These are phyloP conservation scores for Apolygus lucorum DNA, from an alignment of 1,140 invertebrate species.

Conservation along the genomic window DNA sequence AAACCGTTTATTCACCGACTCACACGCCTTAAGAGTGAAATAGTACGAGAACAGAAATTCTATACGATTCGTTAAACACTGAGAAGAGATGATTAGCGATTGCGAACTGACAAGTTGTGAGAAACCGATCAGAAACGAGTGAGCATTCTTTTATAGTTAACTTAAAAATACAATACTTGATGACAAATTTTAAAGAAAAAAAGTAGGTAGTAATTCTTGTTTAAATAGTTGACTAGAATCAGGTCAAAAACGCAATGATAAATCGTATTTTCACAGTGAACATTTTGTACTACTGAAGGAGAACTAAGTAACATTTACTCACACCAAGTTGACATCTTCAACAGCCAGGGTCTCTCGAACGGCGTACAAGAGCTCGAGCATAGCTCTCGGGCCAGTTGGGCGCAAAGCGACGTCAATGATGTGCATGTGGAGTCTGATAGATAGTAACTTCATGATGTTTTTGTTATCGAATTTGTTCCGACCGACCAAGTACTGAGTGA, in stretches of 20 bases:
- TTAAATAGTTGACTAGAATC: no score
- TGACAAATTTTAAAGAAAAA: no score
- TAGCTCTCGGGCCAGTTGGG: background rate
- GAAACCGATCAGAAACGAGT: no score
- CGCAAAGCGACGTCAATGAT: background rate
- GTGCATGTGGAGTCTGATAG: background rate
- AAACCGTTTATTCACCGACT: no score
- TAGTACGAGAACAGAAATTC: no score
- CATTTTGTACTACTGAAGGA: background rate
- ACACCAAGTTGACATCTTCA: slow-evolving; percentile 1
- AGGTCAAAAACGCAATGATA: background rate
- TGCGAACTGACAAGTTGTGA: no score
- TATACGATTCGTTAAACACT: no score
- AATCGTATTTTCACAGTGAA: background rate
- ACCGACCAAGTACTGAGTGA: background rate
- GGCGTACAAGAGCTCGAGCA: background rate
- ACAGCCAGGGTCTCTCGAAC: background rate
- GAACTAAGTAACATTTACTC: background rate
- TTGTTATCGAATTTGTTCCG: slow-evolving; percentile 5
- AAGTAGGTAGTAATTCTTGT: no score
- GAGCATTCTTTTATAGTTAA: no score
- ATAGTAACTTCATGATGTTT: slow-evolving; percentile 3
- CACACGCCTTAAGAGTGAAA: no score
- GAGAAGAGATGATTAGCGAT: no score
- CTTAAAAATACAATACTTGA: no score